Percentiles rank a stretch among this genome's conserved stretches.
Evolutionary conservation across 2,888 invertebrate genomes (phyloP).

Genomic region (Orchesella flavescens): DNA sequence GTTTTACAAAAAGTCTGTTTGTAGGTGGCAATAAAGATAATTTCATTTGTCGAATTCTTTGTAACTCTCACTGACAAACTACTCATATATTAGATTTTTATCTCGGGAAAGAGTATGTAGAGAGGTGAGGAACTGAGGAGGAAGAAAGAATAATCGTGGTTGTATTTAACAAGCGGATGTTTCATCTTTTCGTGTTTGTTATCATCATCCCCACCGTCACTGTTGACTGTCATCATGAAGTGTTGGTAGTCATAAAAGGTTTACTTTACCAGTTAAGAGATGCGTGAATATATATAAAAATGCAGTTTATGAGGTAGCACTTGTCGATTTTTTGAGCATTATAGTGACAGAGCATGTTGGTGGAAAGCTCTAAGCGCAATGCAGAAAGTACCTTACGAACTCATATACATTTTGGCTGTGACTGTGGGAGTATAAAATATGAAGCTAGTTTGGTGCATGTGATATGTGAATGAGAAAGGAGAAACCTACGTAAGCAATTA

Average conservation of each 20-base stretch:
- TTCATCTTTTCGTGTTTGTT: conserved; percentile 46
- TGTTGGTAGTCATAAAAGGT: conserved; percentile 29
- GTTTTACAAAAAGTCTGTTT: too few species aligned
- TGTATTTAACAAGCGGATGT: conserved; percentile 21
- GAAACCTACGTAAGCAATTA: conserved; percentile 40
- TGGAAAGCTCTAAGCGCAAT: background rate
- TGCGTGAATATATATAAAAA: background rate
- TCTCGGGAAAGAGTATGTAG: background rate
- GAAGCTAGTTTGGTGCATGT: conserved; percentile 2
- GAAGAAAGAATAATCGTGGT: conserved; percentile 2
- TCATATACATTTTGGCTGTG: conserved; percentile 34
- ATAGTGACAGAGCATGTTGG: background rate
- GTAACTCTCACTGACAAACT: too few species aligned
- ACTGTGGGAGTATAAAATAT: conserved; percentile 7
- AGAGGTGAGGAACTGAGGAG: background rate
- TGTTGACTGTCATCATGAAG: conserved; percentile 38
- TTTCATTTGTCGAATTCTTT: too few species aligned
- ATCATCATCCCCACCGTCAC: conserved; percentile 19
- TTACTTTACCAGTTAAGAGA: background rate
- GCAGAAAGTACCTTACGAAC: too few species aligned
- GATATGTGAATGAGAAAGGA: conserved; percentile 39
- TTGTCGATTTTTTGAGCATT: background rate
- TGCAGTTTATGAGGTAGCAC: background rate
- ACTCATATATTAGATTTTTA: background rate
- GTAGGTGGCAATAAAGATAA: too few species aligned